phyloP scores from a whole-genome alignment of 2,888 invertebrate species.

The Drosophila mercatorum region DNA sequence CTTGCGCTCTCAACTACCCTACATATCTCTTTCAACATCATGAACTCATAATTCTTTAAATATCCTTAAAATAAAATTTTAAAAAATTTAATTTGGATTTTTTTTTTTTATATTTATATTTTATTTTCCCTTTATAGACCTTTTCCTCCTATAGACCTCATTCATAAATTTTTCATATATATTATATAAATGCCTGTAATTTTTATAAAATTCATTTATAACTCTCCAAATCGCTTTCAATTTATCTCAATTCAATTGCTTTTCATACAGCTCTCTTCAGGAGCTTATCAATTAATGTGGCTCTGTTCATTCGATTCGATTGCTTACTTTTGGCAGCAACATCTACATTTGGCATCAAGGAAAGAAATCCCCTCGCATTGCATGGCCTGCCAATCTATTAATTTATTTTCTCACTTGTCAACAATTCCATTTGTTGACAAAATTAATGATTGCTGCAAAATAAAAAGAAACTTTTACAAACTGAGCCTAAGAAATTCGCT shows the following conservation, averaged over 20 bases:
- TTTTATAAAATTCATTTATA: neutral
- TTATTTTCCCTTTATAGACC: too few relatives aligned
- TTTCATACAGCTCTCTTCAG: neutral
- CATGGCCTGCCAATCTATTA: constrained; percentile 52
- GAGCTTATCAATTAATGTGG: neutral
- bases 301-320: neutral
- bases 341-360: constrained; percentile 7
- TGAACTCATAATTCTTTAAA: too few relatives aligned
- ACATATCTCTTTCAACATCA: too few relatives aligned
- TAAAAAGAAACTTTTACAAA: constrained; percentile 53
- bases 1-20: too few relatives aligned
- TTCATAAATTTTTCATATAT: too few relatives aligned
- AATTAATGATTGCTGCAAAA: constrained; percentile 65
- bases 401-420: constrained; percentile 61
- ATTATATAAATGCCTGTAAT: too few relatives aligned
- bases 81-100: too few relatives aligned
- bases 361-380: constrained; percentile 16
- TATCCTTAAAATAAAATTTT: too few relatives aligned
- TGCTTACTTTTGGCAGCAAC: constrained; percentile 3
- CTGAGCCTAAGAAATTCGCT: constrained; percentile 42
- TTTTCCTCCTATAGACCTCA: too few relatives aligned
- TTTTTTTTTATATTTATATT: too few relatives aligned
- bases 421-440: constrained; percentile 44
- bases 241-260: constrained; percentile 1
- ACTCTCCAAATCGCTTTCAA: neutral